These are phyloP conservation scores for Bombus consobrinus DNA, from an alignment of 1,140 invertebrate species.

Conservation along the genomic window DNA sequence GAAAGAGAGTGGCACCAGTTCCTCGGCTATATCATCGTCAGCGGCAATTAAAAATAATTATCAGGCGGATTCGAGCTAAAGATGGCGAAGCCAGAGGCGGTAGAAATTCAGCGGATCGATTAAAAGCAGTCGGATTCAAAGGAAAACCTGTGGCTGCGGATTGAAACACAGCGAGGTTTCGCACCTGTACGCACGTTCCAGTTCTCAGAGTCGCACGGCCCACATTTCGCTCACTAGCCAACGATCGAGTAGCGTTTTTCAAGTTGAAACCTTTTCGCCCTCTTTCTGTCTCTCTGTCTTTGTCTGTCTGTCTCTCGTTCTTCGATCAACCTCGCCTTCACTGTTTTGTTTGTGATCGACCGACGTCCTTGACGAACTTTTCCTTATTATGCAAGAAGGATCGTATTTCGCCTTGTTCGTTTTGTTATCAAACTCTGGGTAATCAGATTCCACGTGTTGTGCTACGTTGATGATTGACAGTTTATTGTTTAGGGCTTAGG, in stretches of 20 bases:
- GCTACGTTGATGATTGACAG: too few relatives aligned
- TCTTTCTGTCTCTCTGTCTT: not conserved
- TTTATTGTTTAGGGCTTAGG: not conserved
- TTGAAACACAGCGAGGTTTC: constrained; percentile 57
- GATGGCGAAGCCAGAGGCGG: constrained; percentile 31
- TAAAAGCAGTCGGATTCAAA: constrained; percentile 40
- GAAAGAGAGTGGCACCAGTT: not conserved
- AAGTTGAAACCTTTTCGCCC: not conserved
- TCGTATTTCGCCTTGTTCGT: not conserved
- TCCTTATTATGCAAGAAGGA: constrained; percentile 14
- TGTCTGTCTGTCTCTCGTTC: not conserved
- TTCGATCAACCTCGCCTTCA: not conserved
- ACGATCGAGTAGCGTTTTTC: constrained; percentile 35
- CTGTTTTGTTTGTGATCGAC: not conserved
- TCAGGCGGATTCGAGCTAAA: constrained; percentile 29
- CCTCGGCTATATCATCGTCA: constrained; percentile 4
- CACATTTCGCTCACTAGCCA: constrained; percentile 53
- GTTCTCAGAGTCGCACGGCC: constrained; percentile 67
- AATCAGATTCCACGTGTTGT: too few relatives aligned
- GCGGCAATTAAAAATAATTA: constrained; percentile 55
- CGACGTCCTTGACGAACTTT: constrained; percentile 13
- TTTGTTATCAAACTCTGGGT: not conserved
- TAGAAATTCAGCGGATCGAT: constrained; percentile 32
- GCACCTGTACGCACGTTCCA: constrained; percentile 70
- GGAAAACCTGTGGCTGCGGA: constrained; percentile 48